Conservation (phyloP, 2,888 invertebrate genomes). For the Strigamia crassipes region DNA sequence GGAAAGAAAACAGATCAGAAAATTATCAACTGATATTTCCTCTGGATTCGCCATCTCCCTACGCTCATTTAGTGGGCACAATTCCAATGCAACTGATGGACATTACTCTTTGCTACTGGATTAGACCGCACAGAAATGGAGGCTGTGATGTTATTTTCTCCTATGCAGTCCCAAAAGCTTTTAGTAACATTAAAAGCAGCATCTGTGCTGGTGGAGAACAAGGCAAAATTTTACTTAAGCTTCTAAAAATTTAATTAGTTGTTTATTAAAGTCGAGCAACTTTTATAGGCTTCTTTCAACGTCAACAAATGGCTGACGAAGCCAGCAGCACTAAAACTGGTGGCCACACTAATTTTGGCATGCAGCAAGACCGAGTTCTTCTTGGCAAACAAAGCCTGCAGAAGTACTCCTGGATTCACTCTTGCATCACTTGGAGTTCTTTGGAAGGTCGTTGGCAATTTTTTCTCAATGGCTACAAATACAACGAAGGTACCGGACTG, state of each 20-base stretch:
- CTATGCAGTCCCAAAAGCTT: background rate
- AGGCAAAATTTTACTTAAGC: background rate
- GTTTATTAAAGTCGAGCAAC: background rate
- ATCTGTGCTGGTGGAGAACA: background rate
- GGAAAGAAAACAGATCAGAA: background rate
- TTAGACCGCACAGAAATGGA: background rate
- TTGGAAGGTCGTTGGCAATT: background rate
- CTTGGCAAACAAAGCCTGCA: background rate
- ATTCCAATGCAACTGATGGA: background rate
- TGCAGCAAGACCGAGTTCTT: constrained; percentile 7
- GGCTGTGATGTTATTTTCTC: constrained; percentile 7
- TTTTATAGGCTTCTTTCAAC: background rate
- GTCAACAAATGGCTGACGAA: background rate
- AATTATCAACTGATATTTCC: background rate
- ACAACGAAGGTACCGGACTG: background rate
- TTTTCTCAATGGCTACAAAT: background rate
- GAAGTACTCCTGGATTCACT: background rate
- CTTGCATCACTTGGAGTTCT: background rate
- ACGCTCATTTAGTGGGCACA: constrained; percentile 13
- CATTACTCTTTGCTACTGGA: background rate
- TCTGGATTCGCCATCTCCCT: background rate
- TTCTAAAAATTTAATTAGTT: background rate
- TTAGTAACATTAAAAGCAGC: background rate
- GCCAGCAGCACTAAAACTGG: background rate
- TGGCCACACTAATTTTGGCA: background rate